Evolutionary conservation across 1,140 invertebrate species (phyloP).

Genomic region (Lepidurus couesii): DNA sequence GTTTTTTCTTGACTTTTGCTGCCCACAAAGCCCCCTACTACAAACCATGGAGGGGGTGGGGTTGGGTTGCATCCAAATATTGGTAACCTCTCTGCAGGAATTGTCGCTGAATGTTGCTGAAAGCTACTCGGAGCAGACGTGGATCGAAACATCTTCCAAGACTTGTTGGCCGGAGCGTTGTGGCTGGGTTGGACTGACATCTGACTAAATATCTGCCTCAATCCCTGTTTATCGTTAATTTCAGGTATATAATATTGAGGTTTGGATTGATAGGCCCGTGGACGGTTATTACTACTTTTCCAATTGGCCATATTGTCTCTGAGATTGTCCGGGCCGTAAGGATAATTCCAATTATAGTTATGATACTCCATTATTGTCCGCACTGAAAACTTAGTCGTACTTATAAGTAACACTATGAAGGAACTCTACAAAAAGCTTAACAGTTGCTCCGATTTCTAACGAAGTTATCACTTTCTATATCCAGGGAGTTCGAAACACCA

Average conservation of each 20-base stretch:
- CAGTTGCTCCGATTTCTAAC: neutral
- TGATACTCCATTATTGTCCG: neutral
- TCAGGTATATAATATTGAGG: neutral
- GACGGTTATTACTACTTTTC: neutral
- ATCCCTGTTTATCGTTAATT: neutral
- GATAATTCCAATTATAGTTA: neutral
- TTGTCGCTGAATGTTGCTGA: neutral
- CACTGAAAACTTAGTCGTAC: neutral
- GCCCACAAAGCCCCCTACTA: slow-evolving; percentile 31
- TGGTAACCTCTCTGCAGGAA: neutral
- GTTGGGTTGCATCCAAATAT: neutral
- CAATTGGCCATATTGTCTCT: slow-evolving; percentile 10
- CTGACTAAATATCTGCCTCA: neutral
- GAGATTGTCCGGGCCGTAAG: neutral
- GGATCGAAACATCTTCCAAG: neutral
- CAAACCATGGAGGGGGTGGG: slow-evolving; percentile 12
- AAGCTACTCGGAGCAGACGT: slow-evolving; percentile 1
- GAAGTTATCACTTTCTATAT: neutral
- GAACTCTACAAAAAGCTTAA: neutral
- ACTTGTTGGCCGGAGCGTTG: neutral
- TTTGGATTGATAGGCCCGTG: neutral
- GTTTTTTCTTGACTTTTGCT: slow-evolving; percentile 31
- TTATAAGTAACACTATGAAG: neutral
- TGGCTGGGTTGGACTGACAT: neutral
- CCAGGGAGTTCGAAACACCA: neutral